Evolutionary conservation across 2,797 vertebrate genomes (phyloP).

Genomic region (Semotilus atromaculatus): DNA sequence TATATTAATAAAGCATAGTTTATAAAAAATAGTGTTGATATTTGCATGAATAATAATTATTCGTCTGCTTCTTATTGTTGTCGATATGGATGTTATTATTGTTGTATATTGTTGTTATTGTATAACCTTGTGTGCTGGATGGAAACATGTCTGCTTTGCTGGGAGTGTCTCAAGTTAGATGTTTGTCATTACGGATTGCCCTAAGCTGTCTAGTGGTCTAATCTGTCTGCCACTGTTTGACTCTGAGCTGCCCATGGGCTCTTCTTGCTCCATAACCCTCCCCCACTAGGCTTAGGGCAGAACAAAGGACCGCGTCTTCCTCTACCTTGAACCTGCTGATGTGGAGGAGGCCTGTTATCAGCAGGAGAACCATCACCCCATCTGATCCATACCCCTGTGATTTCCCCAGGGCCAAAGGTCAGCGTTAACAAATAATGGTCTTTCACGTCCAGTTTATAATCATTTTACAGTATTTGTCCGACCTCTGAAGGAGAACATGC

Average conservation of each 20-base stretch:
- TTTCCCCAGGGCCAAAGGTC: slow-evolving; percentile 27
- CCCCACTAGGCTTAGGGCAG: slow-evolving; percentile 58
- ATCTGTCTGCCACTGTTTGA: slow-evolving; percentile 38
- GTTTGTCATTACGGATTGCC: slow-evolving; percentile 40
- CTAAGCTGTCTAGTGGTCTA: slow-evolving; percentile 38
- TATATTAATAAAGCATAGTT: neutral
- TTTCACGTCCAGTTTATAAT: slow-evolving; percentile 29
- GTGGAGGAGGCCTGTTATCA: slow-evolving; percentile 20
- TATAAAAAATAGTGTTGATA: neutral
- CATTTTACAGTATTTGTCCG: slow-evolving; percentile 17
- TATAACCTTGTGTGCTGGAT: neutral
- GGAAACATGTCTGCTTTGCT: neutral
- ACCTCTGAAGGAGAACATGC: neutral
- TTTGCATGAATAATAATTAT: neutral
- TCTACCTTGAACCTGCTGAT: slow-evolving; percentile 21
- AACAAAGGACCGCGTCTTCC: slow-evolving; percentile 25
- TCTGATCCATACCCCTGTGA: slow-evolving; percentile 6
- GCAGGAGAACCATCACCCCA: slow-evolving; percentile 16
- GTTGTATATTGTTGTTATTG: neutral
- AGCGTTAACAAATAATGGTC: slow-evolving; percentile 21
- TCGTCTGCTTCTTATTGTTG: neutral
- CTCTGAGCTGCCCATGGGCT: neutral
- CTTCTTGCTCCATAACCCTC: slow-evolving; percentile 16
- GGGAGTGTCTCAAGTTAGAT: neutral
- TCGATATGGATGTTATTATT: neutral